phyloP scores from a whole-genome alignment of 2,113 vertebrate genomes.

The Hepsetus odoe region DNA sequence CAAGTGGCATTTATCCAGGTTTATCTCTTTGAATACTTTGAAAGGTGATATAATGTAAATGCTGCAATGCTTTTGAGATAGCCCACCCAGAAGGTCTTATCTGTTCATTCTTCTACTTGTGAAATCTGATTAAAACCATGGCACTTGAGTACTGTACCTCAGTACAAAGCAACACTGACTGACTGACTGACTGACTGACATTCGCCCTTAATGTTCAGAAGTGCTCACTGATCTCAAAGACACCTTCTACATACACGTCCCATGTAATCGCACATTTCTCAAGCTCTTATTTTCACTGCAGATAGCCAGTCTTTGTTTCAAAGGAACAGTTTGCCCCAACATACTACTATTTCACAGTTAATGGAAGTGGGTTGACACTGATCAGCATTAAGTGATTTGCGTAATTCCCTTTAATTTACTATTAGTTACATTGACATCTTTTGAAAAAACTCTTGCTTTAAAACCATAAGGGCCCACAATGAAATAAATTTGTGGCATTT shows the following conservation, averaged over 20 bases:
- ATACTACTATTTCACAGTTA: background rate
- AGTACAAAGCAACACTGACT: background rate
- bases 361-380: background rate
- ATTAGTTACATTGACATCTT: background rate
- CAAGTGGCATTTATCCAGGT: background rate
- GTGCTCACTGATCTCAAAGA: background rate
- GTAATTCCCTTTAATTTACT: background rate
- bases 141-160: background rate
- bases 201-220: background rate
- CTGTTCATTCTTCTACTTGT: background rate
- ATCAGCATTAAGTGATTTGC: background rate
- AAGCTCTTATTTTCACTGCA: background rate
- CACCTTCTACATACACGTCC: background rate
- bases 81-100: background rate
- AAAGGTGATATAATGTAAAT: background rate
- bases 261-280: background rate
- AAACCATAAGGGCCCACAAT: background rate
- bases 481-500: background rate
- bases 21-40: background rate
- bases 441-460: background rate
- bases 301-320: background rate
- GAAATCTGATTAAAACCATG: background rate
- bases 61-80: background rate
- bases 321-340: background rate
- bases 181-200: slow-evolving; percentile 9